Conservation (phyloP, 2,113 vertebrate species). For the Prunella fulvescens region DNA sequence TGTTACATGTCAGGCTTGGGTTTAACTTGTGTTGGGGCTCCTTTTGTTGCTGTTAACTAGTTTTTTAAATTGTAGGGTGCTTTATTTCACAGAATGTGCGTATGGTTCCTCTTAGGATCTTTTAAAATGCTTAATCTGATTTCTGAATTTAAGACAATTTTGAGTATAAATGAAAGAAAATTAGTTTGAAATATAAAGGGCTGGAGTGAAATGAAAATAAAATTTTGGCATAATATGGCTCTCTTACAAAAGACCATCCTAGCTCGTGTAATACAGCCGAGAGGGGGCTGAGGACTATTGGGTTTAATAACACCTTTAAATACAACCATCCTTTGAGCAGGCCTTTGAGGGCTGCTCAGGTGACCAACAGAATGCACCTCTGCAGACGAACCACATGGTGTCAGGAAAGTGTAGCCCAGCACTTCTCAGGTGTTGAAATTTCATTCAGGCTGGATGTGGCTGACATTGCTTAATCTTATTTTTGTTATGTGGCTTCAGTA, state of each 20-base stretch:
- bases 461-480: background rate
- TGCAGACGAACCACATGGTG: background rate
- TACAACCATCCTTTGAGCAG: background rate
- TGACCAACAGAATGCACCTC: background rate
- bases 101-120: background rate
- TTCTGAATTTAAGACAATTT: background rate
- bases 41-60: background rate
- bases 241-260: background rate
- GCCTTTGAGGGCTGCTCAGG: background rate
- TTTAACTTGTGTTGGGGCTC: background rate
- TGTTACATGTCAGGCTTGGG: background rate
- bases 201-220: background rate
- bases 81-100: background rate
- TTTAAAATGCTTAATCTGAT: background rate
- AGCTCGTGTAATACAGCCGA: rapidly evolving
- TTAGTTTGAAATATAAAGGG: background rate
- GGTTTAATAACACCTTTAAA: background rate
- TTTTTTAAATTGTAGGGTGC: background rate
- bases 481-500: background rate
- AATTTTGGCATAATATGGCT: background rate
- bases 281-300: background rate
- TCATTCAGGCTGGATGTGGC: background rate
- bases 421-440: background rate
- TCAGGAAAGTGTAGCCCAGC: background rate
- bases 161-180: background rate